Base-by-base conservation (phyloP, 2,888 invertebrate genomes). In the Pammene fasciana region DNA sequence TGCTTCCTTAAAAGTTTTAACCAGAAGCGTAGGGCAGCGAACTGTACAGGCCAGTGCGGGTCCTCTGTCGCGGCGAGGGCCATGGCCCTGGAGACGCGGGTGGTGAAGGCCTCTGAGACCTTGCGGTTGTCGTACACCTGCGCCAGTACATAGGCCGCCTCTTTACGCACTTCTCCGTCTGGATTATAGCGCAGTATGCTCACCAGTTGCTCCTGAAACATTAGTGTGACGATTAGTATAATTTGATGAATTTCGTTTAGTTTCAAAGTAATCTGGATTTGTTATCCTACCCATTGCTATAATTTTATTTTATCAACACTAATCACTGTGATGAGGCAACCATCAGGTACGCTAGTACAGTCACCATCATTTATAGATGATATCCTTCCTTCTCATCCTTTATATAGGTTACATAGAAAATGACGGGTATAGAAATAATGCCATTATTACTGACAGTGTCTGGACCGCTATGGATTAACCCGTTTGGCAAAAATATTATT, bases 11-110 rank as follows among this genome's bases (percentile, higher is more conserved):
- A 94, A 14, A 94, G 94, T 57, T 93, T 86, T 57, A 93, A 89
- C 96, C 96, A 96, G 76, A 95, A 96, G 60, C 89, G 82, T 0
- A 96, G 78, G 0, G 95, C 94, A 64, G 93, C 94, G 1, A 94
- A 84, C 83, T 96, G 95, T 0, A 96, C 96, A 84, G 96, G 96
- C 95, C 96, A 96, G 77, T 96, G 94, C 13, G 96, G 86, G 84
- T 96, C 96, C 13, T 93, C 88, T 0, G 94, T 88, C 0, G 94
- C 94, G 0, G 95, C 94, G 55, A 90, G 85, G 5, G 93, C 88
- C 93, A 96, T 94, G 0, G 94, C 89, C 41, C 90, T 88, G 75
- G 93, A 94, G 62, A 96, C 86, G 0, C 85, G 81, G 41, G 88
- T 87, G 66, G 92, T 86, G 71, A 93, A 87, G 52, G 87, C 86